Base-by-base conservation (phyloP, 2,888 invertebrate species). In the Eristalinus sepulchralis region DNA sequence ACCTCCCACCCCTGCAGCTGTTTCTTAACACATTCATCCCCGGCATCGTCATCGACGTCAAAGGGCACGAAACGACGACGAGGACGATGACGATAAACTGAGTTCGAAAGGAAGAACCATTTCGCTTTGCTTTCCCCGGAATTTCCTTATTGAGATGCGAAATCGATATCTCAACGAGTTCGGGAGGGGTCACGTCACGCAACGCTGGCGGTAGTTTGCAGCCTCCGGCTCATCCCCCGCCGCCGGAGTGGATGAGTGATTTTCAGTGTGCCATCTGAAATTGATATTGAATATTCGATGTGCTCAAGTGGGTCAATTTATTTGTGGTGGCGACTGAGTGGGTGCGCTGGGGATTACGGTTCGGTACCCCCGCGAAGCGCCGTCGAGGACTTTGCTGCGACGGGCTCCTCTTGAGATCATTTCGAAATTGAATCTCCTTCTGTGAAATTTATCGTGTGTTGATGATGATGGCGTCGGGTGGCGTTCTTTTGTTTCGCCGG, bases 221-320 rank as follows among this genome's bases (percentile, higher is more conserved):
- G 47, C 39, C 13, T n/a, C 13, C 13, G n/a, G 39, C 39, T 17
- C 22, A 11, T 39, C 55, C 27, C 27, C 13, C 8, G 20, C 3
- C 9, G 27, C 31, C n/a, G 33, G 3, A 24, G n/a, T 59, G 33
- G 20, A 20, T 17, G 67, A 64, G 36, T 64, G 59, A 67, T 72
- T 77, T 77, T 33, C 76, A 72, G 33, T 78, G 81, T 59, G 53
- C 36, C 68, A 79, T 31, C 77, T 63, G 59, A 34, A 81, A 77
- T 77, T 67, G 76, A 77, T 77, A 77, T 77, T 63, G 76, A 77
- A 77, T 85, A 81, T 81, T 85, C 77, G 67, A 73, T 71, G 76
- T 73, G 77, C 73, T 85, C 77, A 73, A 81, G 77, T 81, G 77
- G 85, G 81, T 85, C 85, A 85, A 81, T 73, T 78, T 78, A 78